These are phyloP conservation scores for Eidolon helvum DNA, from an alignment of 2,113 vertebrate genomes.

Conservation along the genomic window DNA sequence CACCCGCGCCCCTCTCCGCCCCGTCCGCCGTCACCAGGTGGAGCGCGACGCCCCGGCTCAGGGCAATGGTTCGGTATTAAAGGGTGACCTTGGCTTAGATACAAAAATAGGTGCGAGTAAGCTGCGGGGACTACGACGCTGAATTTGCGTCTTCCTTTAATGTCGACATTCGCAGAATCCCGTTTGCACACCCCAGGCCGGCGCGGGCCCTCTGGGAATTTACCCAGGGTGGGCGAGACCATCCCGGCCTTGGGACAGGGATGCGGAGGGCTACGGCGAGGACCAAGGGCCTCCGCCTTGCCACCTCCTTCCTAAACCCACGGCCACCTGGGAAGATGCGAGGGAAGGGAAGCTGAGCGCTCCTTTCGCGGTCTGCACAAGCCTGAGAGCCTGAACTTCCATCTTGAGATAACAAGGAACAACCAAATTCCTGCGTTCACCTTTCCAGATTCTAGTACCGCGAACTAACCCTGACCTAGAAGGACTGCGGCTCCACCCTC, in stretches of 20 bases:
- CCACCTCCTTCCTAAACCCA: neutral
- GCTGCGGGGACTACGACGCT: neutral
- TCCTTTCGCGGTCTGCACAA: neutral
- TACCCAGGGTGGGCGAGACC: neutral
- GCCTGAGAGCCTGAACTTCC: neutral
- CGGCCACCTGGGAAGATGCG: neutral
- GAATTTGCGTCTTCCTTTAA: neutral
- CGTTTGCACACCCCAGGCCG: neutral
- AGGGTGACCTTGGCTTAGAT: constrained; percentile 67
- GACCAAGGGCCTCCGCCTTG: neutral
- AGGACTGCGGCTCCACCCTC: neutral
- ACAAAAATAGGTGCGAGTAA: constrained; percentile 21
- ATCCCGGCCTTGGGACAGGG: neutral
- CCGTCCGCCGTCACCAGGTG: neutral
- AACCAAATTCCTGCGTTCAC: neutral
- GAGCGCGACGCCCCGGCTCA: neutral
- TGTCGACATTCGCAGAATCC: neutral
- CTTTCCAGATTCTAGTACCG: neutral
- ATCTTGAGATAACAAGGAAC: neutral
- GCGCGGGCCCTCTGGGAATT: neutral
- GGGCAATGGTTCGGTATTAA: neutral
- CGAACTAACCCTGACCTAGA: neutral
- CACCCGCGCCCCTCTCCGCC: neutral
- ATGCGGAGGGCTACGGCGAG: neutral
- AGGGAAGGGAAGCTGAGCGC: neutral